Evolutionary conservation across 2,113 vertebrate genomes (phyloP).

Genomic region (Gallinago jamesoni): DNA sequence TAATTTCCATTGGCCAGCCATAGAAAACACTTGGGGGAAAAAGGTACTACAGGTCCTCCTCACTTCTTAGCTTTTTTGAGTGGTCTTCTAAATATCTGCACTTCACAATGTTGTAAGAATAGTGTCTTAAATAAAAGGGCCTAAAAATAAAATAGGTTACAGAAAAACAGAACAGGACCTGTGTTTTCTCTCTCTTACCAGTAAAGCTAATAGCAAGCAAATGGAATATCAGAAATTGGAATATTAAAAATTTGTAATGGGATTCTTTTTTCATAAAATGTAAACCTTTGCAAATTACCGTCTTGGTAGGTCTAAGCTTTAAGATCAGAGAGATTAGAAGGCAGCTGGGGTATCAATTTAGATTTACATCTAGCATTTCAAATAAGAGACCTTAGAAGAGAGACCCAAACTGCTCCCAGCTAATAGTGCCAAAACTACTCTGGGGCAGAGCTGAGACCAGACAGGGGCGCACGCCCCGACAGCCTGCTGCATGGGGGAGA

Average conservation of each 20-base stretch:
- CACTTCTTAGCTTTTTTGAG: background rate
- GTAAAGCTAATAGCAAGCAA: background rate
- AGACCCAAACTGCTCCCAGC: background rate
- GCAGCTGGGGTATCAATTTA: background rate
- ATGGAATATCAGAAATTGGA: background rate
- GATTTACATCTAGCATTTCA: background rate
- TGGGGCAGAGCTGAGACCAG: background rate
- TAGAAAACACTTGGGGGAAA: background rate
- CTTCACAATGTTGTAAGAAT: background rate
- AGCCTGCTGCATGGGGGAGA: background rate
- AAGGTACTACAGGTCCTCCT: background rate
- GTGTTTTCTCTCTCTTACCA: background rate
- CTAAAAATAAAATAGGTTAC: background rate
- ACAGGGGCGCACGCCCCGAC: fast-evolving
- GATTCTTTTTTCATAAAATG: background rate
- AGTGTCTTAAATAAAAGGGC: background rate
- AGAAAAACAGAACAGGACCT: background rate
- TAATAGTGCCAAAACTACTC: background rate
- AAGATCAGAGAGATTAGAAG: background rate
- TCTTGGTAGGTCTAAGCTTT: background rate
- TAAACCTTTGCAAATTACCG: background rate
- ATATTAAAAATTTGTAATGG: background rate
- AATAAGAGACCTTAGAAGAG: background rate
- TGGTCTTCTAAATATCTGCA: background rate
- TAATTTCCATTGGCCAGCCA: background rate